Base-by-base conservation (phyloP, 2,113 vertebrate species). In the Lagenorhynchus albirostris region DNA sequence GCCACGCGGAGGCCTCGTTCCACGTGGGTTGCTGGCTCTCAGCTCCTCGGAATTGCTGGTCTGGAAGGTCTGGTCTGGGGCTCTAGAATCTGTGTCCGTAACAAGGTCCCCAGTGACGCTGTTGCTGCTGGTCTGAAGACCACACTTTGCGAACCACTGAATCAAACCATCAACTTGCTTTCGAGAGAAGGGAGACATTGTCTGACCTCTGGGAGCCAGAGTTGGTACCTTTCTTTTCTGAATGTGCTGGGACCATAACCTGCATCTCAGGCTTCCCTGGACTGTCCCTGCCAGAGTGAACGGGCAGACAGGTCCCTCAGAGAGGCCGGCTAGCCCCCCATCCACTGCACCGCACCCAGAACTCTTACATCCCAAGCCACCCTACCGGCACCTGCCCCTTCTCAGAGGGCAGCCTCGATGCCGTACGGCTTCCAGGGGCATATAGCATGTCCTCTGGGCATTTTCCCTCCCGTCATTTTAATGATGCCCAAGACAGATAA, bases 361-460 rank as follows among this genome's bases (percentile, higher is more conserved):
- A 5, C 29, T 8, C 17, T 23, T 2, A 10, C 25, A 18, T 62
- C 36, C 14, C 58, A 70, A 62, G 58, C 60, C 14, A 17, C 29
- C n/a, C 6, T 6, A 5, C 15, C 3, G 0, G 0, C 1, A 0
- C 47, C 83, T n/a, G 29, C 26, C n/a, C 7, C 62, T 81, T 38
- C 65, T 83, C 63, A 31, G n/a, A 68, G 70, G 53, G 47, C 29
- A 79, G 38, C 26, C 1, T 26, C 8, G 1, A 1, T 6, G 8
- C 47, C 63, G 17, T 25, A 5, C 2, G 3, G 60, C 44, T 29
- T 26, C 88, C 14, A 2, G 50, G 29, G 7, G 15, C 17, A 31
- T 6, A 15, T 1, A 50, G 31, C 29, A 9, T 6, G 11, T 8
- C 33, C 13, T 70, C 41, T 41, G 55, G 13, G 25, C 36, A 17